Conservation (phyloP, 2,888 invertebrate genomes). For the Stenolophus ochropezus region DNA sequence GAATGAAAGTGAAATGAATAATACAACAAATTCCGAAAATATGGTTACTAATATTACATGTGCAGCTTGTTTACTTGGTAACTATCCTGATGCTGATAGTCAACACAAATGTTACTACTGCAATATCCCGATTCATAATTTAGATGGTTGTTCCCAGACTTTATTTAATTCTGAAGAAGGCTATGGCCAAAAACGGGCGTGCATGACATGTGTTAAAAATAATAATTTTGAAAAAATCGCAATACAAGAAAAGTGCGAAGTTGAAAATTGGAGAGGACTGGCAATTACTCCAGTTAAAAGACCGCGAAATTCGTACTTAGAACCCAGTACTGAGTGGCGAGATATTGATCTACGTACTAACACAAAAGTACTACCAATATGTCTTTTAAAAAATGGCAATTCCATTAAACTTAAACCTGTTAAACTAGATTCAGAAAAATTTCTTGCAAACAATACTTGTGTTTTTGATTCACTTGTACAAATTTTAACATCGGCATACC, state of each 20-base stretch:
- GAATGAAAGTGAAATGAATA: constrained; percentile 4
- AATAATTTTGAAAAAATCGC: background rate
- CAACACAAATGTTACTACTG: constrained; percentile 9
- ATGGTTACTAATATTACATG: background rate
- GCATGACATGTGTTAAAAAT: background rate
- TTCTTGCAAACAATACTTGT: constrained; percentile 42
- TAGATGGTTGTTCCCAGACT: background rate
- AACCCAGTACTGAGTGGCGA: constrained; percentile 52
- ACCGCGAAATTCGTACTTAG: constrained; percentile 28
- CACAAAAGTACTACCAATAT: constrained; percentile 42
- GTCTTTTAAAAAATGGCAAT: constrained; percentile 55
- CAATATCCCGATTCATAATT: background rate
- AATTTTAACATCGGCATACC: constrained; percentile 43
- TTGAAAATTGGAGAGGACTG: too few species aligned
- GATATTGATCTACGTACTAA: constrained; percentile 46
- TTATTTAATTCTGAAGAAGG: background rate
- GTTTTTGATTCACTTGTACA: constrained; percentile 50
- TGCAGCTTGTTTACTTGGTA: constrained; percentile 5
- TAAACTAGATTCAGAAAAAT: constrained; percentile 18
- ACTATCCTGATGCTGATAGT: background rate
- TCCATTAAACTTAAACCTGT: constrained; percentile 47
- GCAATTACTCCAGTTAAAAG: too few species aligned
- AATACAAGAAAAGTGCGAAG: background rate
- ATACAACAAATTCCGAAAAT: background rate
- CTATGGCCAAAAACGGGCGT: background rate